Evolutionary conservation across 2,797 vertebrate genomes (phyloP), one percentile per base, ranked within the genome.

Genomic region (Gallinago stenura): DNA sequence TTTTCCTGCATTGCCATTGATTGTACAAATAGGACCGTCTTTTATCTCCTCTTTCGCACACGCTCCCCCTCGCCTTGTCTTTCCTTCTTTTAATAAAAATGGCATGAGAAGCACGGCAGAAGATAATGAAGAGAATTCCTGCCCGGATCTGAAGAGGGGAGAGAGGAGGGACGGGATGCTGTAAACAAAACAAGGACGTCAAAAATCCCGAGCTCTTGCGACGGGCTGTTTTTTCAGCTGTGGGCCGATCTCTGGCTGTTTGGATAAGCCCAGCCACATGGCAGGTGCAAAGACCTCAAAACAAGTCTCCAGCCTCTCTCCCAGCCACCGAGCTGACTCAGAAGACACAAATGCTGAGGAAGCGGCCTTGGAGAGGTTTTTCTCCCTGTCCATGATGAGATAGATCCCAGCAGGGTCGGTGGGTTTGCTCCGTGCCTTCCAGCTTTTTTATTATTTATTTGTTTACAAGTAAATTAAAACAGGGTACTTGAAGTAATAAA

Each of bases 141-240:
- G 87, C 77, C 81, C 3, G 20, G 91, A 95, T 95, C 86, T 93
- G 94, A 72, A 75, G 78, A 62, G 7, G 1, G 83, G 57, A 87
- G 64, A 87, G 65, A 77, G 86, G 69, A 93, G 81, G 64, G 76
- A 58, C 0, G 3, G 76, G 90, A 93, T 95, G 97, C 93, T 79
- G 96, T 96, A 97, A 97, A 97, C 96, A 97, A 90, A 83, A 94
- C 60, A 53, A 83, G 35, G 76, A 96, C 61, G 15, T 96, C 75
- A 97, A 95, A 96, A 93, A 92, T 92, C 85, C 90, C 15, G 4
- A 86, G 76, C 89, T 95, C 83, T 84, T 80, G 84, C 31, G 3
- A 60, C 0, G 22, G 83, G 94, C 93, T 98, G 96, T 97, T 98
- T 87, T 98, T 97, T 94, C 97, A 98, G 98, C 97, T 98, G 97